Percentiles rank a stretch among this genome's conserved stretches.
phyloP scores from a whole-genome alignment of 2,888 invertebrate species.

The Morinoia aosen region DNA sequence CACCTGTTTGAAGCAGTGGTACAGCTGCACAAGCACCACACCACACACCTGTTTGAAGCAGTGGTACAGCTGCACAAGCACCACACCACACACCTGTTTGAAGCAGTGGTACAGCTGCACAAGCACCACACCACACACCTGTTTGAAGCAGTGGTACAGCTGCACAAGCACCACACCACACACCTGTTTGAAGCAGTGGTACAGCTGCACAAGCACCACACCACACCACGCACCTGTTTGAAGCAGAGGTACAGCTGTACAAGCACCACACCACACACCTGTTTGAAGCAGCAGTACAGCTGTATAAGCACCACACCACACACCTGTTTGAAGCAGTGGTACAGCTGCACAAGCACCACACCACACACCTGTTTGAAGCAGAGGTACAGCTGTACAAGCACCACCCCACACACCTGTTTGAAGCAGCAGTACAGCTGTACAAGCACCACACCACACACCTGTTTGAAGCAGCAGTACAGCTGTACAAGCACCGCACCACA shows the following conservation, averaged over 20 bases:
- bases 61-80: constrained; percentile 64
- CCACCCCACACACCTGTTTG: not conserved
- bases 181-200: constrained; percentile 65
- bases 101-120: constrained; percentile 64
- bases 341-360: too few species aligned
- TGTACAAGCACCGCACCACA: constrained; percentile 87
- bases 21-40: constrained; percentile 61
- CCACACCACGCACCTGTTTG: constrained; percentile 70
- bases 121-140: constrained; percentile 70
- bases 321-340: too few species aligned
- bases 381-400: too few species aligned
- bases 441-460: constrained; percentile 70
- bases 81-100: constrained; percentile 70
- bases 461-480: constrained; percentile 86
- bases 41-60: constrained; percentile 70
- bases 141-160: constrained; percentile 65
- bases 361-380: too few species aligned
- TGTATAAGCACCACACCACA: constrained; percentile 70
- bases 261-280: constrained; percentile 70
- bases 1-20: constrained; percentile 65
- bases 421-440: constrained; percentile 59
- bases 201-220: constrained; percentile 61
- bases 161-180: constrained; percentile 70
- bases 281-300: constrained; percentile 64
- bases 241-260: constrained; percentile 64